phyloP scores from a whole-genome alignment of 2,797 vertebrate genomes.

The Gastrophryne carolinensis region DNA sequence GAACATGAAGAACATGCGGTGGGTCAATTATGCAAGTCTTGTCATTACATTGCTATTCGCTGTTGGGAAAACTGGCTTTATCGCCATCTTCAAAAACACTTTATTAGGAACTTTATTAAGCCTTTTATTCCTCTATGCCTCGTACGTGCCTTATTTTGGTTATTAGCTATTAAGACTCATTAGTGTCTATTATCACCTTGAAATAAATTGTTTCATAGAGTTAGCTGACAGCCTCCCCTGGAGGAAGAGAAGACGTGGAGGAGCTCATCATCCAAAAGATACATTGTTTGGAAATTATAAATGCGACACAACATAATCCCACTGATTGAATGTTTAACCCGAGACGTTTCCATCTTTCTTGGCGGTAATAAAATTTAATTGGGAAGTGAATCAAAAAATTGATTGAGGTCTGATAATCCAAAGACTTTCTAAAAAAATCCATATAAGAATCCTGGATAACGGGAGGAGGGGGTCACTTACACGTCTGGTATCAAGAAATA shows the following conservation, averaged over 20 bases:
- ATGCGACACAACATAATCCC: slow-evolving; percentile 27
- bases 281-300: no score
- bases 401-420: no score
- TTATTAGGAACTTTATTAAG: background rate
- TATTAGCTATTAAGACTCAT: slow-evolving; percentile 26
- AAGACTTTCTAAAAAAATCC: no score
- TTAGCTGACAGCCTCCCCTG: background rate
- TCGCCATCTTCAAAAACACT: background rate
- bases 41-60: background rate
- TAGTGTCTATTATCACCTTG: slow-evolving; percentile 1
- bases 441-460: no score
- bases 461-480: no score
- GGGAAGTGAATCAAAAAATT: no score
- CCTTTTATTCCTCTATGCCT: background rate
- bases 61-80: background rate
- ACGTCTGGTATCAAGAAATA: no score
- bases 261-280: background rate
- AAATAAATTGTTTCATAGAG: slow-evolving; percentile 6
- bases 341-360: slow-evolving; percentile 19
- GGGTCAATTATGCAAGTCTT: background rate
- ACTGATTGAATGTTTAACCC: slow-evolving; percentile 34
- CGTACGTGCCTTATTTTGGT: slow-evolving; percentile 5
- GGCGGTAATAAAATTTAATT: slow-evolving; percentile 46
- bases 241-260: background rate
- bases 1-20: background rate